Conservation (phyloP, 2,113 vertebrate genomes). For the Ibidorhyncha struthersii region DNA sequence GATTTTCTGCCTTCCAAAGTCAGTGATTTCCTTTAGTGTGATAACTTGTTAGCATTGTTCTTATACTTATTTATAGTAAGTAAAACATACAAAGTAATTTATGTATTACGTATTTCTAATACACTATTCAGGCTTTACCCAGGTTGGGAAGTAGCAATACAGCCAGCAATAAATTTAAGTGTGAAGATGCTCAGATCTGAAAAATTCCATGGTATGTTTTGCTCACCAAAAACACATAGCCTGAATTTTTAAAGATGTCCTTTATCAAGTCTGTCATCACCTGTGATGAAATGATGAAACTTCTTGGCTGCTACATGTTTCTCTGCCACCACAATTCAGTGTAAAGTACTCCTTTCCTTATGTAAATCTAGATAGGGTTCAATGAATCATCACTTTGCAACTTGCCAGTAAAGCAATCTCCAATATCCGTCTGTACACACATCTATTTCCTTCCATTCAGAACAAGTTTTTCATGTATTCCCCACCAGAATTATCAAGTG, state of each 20-base stretch:
- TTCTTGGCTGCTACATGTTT: conserved; percentile 39
- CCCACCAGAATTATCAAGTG: conserved; percentile 1
- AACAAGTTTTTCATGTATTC: conserved; percentile 3
- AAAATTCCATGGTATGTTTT: neutral
- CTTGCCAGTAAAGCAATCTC: conserved; percentile 22
- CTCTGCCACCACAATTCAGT: neutral
- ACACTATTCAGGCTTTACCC: neutral
- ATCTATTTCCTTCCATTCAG: neutral
- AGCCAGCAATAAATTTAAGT: neutral
- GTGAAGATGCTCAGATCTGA: neutral
- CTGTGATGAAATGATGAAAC: conserved; percentile 46
- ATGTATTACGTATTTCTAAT: neutral
- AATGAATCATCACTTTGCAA: conserved; percentile 50
- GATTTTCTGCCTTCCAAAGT: conserved; percentile 12
- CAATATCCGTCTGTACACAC: conserved; percentile 14
- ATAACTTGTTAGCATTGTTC: neutral
- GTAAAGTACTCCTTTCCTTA: neutral
- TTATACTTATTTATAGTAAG: neutral
- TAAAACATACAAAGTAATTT: neutral
- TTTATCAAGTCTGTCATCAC: conserved; percentile 14
- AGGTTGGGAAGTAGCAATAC: neutral
- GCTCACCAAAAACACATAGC: neutral
- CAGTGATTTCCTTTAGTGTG: neutral
- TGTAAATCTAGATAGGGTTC: conserved; percentile 8
- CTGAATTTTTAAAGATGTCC: neutral